phyloP scores from a whole-genome alignment of 2,888 invertebrate species.

The Eulithis testata region DNA sequence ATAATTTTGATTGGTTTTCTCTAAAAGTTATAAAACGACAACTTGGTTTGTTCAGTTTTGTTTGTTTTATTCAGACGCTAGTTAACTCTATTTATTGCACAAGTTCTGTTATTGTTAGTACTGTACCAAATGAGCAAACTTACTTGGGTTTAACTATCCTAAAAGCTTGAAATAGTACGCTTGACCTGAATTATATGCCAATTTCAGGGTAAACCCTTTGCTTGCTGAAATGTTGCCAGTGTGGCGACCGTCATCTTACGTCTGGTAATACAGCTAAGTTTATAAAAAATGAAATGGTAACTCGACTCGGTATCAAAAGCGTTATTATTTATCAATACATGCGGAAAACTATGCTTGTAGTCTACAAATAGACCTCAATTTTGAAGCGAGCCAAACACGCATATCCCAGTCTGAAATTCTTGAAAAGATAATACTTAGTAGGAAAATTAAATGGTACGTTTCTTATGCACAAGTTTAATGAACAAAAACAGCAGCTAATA shows the following conservation, averaged over 20 bases:
- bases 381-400: no score
- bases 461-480: no score
- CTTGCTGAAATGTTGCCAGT: background rate
- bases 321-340: background rate
- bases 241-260: background rate
- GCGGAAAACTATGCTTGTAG: no score
- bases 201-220: background rate
- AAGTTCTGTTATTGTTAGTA: slow-evolving; percentile 19
- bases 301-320: background rate
- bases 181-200: slow-evolving; percentile 10
- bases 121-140: slow-evolving; percentile 18
- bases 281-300: background rate
- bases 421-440: no score
- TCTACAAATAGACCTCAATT: no score
- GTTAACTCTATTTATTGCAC: slow-evolving; percentile 12
- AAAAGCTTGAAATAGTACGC: slow-evolving; percentile 8
- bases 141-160: slow-evolving; percentile 6
- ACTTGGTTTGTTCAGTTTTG: no score
- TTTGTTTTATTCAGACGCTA: slow-evolving; percentile 9
- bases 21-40: no score
- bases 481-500: no score
- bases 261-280: background rate
- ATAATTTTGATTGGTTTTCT: no score
- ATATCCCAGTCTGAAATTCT: no score
- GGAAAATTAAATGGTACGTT: no score